Conservation (phyloP, 35 echinoderm and acorn worm genomes). For the Strongylocentrotus purpuratus region DNA sequence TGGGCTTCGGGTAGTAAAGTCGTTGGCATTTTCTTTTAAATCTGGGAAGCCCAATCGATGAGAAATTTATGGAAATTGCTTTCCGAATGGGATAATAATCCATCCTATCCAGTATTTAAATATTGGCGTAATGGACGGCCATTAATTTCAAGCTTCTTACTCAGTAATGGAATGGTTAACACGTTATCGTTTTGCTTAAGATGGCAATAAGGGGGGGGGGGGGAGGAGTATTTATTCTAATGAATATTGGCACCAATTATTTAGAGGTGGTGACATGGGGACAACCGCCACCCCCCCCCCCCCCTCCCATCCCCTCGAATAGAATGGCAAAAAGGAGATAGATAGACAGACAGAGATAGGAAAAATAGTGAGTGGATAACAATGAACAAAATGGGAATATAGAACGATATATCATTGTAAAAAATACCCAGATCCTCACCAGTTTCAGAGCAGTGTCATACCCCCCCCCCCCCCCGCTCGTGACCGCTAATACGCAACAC, state of each 20-base stretch:
- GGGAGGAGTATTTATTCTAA: neutral
- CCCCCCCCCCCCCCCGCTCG: too few relatives aligned
- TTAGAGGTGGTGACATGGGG: neutral
- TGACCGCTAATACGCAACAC: too few relatives aligned
- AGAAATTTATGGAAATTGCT: conserved; percentile 19
- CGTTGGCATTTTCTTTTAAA: neutral
- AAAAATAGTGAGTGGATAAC: too few relatives aligned
- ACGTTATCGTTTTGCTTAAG: neutral
- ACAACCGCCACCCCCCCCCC: too few relatives aligned
- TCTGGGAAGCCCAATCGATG: neutral
- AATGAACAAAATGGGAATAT: neutral
- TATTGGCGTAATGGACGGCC: neutral
- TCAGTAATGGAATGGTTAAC: neutral
- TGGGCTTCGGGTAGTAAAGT: neutral
- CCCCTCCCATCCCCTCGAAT: neutral
- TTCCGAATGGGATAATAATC: neutral
- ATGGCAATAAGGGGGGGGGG: neutral
- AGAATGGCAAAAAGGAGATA: neutral
- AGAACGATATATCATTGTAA: too few relatives aligned
- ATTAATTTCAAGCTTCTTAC: neutral
- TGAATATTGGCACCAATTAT: neutral
- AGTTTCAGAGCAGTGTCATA: too few relatives aligned
- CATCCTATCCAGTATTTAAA: neutral
- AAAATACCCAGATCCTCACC: too few relatives aligned
- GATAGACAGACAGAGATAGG: too few relatives aligned